Conservation (phyloP, 2,797 vertebrate species). For the Ceryle rudis region DNA sequence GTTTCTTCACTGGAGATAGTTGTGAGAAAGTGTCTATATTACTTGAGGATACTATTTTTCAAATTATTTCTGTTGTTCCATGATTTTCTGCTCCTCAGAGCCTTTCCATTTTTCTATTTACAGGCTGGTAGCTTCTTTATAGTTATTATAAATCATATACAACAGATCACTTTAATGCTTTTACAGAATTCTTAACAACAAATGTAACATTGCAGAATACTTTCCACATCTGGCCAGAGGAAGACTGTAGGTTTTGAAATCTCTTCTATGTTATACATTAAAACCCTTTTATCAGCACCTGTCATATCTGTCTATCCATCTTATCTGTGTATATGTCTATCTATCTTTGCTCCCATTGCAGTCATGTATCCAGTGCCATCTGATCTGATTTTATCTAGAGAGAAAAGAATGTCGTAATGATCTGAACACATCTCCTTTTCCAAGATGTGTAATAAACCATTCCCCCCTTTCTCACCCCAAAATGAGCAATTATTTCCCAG, state of each 20-base stretch:
- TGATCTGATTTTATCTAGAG: slow-evolving; percentile 41
- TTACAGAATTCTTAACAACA: slow-evolving; percentile 11
- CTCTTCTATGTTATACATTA: background rate
- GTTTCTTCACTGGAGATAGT: slow-evolving; percentile 54
- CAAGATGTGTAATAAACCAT: slow-evolving; percentile 20
- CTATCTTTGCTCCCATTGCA: background rate
- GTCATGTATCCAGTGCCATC: slow-evolving; percentile 21
- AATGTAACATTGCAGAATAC: slow-evolving; percentile 13
- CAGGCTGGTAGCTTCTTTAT: slow-evolving; percentile 33
- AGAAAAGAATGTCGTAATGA: slow-evolving; percentile 47
- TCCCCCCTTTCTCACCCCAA: background rate
- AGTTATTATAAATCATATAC: slow-evolving; percentile 59
- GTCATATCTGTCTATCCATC: slow-evolving; percentile 41
- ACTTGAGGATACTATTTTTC: slow-evolving; percentile 63
- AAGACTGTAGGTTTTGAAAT: background rate
- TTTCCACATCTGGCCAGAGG: background rate
- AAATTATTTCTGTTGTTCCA: slow-evolving; percentile 69
- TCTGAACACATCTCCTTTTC: background rate
- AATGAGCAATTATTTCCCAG: slow-evolving; percentile 22
- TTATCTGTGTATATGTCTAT: slow-evolving; percentile 13
- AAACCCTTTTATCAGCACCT: slow-evolving; percentile 25
- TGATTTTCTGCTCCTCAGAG: slow-evolving; percentile 52
- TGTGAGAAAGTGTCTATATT: slow-evolving; percentile 60
- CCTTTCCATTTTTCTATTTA: slow-evolving; percentile 49
- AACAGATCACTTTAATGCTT: slow-evolving; percentile 15